Percentiles rank a stretch among this genome's conserved stretches.
Conservation (phyloP, 2,888 invertebrate genomes). For the Thumatha senex region DNA sequence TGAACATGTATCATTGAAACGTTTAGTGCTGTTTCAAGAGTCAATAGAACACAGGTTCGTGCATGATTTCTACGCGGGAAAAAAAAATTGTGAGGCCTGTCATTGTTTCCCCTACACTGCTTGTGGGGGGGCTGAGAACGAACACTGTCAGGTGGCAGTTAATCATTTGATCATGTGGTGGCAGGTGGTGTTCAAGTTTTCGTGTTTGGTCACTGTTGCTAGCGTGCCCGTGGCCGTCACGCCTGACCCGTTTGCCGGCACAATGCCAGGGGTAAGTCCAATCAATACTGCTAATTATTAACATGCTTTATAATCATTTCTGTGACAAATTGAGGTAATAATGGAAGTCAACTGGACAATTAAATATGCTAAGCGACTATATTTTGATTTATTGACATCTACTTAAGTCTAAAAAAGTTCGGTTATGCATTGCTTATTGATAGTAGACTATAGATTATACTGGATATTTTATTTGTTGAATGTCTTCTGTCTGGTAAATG, state of each 20-base stretch:
- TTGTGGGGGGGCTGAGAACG: conserved; percentile 21
- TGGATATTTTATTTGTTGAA: too few relatives aligned
- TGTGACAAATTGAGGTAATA: too few relatives aligned
- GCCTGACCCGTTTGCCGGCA: conserved; percentile 40
- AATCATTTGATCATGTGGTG: conserved; percentile 61
- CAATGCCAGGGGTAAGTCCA: conserved; percentile 44
- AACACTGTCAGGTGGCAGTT: conserved; percentile 26
- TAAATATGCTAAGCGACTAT: too few relatives aligned
- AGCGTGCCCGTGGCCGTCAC: conserved; percentile 52
- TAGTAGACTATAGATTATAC: too few relatives aligned
- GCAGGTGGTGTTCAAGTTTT: conserved; percentile 52
- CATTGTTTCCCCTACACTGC: conserved; percentile 9
- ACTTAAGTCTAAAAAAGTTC: too few relatives aligned
- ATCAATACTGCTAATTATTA: not conserved
- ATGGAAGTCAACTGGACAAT: too few relatives aligned
- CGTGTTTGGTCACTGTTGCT: conserved; percentile 45
- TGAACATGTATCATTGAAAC: too few relatives aligned
- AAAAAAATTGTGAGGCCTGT: conserved; percentile 16
- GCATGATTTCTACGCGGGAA: conserved; percentile 3
- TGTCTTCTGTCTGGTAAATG: too few relatives aligned
- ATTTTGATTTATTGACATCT: too few relatives aligned
- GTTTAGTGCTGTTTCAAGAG: too few relatives aligned
- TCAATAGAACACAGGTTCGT: not conserved
- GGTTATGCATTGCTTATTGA: too few relatives aligned
- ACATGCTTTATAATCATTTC: not conserved